Percentiles rank a stretch among this genome's conserved stretches.
These are phyloP conservation scores for Beris chalybata DNA, from an alignment of 2,888 invertebrate genomes.

Conservation along the genomic window DNA sequence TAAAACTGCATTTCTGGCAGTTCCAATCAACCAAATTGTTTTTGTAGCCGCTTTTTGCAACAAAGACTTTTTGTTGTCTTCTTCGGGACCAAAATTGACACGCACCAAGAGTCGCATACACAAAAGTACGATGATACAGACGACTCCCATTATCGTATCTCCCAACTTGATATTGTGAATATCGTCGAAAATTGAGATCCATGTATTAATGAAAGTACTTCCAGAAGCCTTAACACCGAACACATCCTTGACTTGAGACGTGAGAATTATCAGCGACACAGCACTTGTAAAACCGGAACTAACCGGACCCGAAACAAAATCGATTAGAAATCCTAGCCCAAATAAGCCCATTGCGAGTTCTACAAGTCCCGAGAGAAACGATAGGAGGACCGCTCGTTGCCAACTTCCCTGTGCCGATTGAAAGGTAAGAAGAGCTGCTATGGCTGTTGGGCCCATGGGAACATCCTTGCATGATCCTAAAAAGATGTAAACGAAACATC, in stretches of 20 bases:
- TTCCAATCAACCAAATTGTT: slow-evolving; percentile 73
- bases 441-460: slow-evolving; percentile 90
- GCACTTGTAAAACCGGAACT: slow-evolving; percentile 89
- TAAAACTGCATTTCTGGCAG: slow-evolving; percentile 81
- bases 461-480: slow-evolving; percentile 92
- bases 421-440: slow-evolving; percentile 82
- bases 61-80: slow-evolving; percentile 59
- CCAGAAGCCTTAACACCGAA: slow-evolving; percentile 74
- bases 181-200: slow-evolving; percentile 71
- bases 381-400: slow-evolving; percentile 68
- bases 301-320: slow-evolving; percentile 88
- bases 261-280: slow-evolving; percentile 83
- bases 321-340: slow-evolving; percentile 83
- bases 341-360: slow-evolving; percentile 80
- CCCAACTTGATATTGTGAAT: slow-evolving; percentile 67
- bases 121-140: slow-evolving; percentile 74
- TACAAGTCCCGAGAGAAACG: slow-evolving; percentile 73
- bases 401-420: slow-evolving; percentile 70
- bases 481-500: slow-evolving; percentile 86
- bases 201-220: slow-evolving; percentile 76
- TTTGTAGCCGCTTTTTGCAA: slow-evolving; percentile 66
- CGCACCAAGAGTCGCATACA: slow-evolving; percentile 67
- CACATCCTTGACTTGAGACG: slow-evolving; percentile 85
- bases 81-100: slow-evolving; percentile 63
- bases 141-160: slow-evolving; percentile 75